Conservation (phyloP, 2,797 vertebrate genomes). For the Lithobates sylvaticus region DNA sequence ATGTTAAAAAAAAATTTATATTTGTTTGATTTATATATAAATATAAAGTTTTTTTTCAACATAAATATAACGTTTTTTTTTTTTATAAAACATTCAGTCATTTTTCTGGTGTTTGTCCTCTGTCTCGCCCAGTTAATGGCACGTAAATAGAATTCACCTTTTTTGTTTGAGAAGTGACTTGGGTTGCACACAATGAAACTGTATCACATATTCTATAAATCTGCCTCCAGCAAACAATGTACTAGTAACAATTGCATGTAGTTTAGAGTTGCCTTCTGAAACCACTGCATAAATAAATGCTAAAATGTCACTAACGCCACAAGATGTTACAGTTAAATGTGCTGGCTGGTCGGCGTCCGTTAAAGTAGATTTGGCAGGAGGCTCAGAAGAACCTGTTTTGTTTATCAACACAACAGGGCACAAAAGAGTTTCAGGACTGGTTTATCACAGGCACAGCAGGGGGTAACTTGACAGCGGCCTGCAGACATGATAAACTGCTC, state of each 20-base stretch:
- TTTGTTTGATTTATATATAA: no score
- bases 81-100: no score
- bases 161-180: constrained; percentile 9
- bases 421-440: constrained; percentile 18
- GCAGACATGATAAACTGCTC: constrained; percentile 15
- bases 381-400: constrained; percentile 40
- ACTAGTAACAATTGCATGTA: neutral
- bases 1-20: no score
- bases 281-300: constrained; percentile 8
- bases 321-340: constrained; percentile 3
- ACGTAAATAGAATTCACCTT: neutral
- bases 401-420: constrained; percentile 7
- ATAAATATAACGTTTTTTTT: no score
- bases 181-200: constrained; percentile 21
- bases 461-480: constrained; percentile 20
- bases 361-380: constrained; percentile 29
- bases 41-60: no score
- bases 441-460: constrained; percentile 35
- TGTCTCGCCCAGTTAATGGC: neutral
- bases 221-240: constrained; percentile 8
- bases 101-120: neutral
- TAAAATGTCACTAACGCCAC: neutral
- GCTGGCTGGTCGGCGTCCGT: neutral
- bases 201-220: neutral
- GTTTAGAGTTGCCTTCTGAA: neutral